A percentile compares a stretch with the other conserved stretches of the same genome.
phyloP scores from a whole-genome alignment of 2,113 vertebrate genomes.

The Entomyzon cyanotis region DNA sequence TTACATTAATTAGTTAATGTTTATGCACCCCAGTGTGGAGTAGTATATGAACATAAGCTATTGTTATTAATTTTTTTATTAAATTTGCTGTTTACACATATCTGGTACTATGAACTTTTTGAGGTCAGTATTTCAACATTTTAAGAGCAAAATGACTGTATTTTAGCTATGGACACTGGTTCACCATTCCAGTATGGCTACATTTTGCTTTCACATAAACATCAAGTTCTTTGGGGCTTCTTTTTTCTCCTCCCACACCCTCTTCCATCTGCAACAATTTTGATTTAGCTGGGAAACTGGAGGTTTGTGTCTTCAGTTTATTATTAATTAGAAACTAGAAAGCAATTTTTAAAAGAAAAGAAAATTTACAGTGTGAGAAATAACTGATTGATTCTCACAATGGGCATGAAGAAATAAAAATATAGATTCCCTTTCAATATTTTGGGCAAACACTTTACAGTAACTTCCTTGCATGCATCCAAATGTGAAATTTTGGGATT shows the following conservation, averaged over 20 bases:
- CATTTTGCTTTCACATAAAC: not conserved
- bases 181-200: not conserved
- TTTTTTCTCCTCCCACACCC: not conserved
- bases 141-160: not conserved
- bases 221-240: not conserved
- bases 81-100: not conserved
- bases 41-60: not conserved
- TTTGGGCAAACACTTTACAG: constrained; percentile 35
- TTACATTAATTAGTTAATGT: not conserved
- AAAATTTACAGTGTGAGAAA: not conserved
- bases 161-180: not conserved
- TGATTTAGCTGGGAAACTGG: not conserved
- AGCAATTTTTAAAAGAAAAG: not conserved
- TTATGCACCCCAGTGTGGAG: not conserved
- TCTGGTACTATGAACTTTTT: not conserved
- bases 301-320: not conserved
- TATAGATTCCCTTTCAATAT: constrained; percentile 36
- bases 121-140: not conserved
- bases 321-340: not conserved
- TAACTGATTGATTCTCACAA: not conserved
- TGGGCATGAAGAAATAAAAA: constrained; percentile 31
- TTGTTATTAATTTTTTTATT: not conserved
- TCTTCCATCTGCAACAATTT: not conserved
- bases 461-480: constrained; percentile 23
- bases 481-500: constrained; percentile 27